Conservation (phyloP, 2,888 invertebrate genomes). For the Drosophila ezoana region DNA sequence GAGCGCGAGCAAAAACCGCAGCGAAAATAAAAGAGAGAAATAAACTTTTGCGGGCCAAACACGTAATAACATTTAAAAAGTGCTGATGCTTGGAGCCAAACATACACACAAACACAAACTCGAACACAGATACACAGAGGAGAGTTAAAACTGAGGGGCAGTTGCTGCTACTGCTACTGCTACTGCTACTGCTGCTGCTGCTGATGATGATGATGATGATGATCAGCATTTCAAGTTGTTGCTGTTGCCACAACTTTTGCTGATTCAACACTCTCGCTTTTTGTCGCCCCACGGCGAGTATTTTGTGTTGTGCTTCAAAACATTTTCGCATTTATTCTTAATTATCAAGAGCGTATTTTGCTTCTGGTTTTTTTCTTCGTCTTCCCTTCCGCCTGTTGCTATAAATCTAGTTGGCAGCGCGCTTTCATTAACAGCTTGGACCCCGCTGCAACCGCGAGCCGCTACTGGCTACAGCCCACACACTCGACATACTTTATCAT, state of each 20-base stretch:
- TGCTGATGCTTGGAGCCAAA: slow-evolving; percentile 56
- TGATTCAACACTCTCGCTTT: slow-evolving; percentile 70
- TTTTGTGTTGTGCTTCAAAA: slow-evolving; percentile 49
- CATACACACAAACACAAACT: slow-evolving; percentile 11
- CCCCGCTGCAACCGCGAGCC: slow-evolving; percentile 28
- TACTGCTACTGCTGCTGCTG: not conserved
- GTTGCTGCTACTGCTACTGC: slow-evolving; percentile 9
- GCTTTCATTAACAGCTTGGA: slow-evolving; percentile 62
- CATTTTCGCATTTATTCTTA: slow-evolving; percentile 80
- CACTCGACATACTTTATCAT: slow-evolving; percentile 73
- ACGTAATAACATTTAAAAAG: slow-evolving; percentile 72
- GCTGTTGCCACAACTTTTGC: slow-evolving; percentile 56
- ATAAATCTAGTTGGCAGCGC: slow-evolving; percentile 73
- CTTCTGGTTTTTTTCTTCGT: slow-evolving; percentile 17
- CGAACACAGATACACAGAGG: not conserved
- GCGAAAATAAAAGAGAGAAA: slow-evolving; percentile 21
- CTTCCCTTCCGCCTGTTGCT: slow-evolving; percentile 6
- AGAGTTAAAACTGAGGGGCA: slow-evolving; percentile 4
- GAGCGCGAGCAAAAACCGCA: slow-evolving; percentile 32
- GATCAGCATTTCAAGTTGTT: slow-evolving; percentile 49
- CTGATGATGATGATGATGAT: slow-evolving; percentile 24
- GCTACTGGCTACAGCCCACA: slow-evolving; percentile 32
- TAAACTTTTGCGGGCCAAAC: slow-evolving; percentile 67
- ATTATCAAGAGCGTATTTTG: slow-evolving; percentile 67
- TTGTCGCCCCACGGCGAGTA: slow-evolving; percentile 34